A percentile compares a stretch with the other conserved stretches of the same genome.
Conservation (phyloP, 2,888 invertebrate species). For the Trichogramma evanescens region DNA sequence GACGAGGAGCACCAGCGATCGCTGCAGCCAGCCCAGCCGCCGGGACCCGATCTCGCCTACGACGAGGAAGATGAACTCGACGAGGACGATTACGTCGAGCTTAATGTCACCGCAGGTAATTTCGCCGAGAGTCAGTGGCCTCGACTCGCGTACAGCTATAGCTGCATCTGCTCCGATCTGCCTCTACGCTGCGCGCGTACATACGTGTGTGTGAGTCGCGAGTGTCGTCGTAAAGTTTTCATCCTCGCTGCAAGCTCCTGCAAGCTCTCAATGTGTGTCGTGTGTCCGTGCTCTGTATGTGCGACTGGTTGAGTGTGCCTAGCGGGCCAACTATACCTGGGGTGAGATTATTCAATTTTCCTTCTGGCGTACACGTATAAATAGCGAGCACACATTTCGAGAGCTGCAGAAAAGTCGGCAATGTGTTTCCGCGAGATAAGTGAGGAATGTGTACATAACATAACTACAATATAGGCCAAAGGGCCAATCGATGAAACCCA, state of each 20-base stretch:
- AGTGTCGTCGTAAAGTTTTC: background rate
- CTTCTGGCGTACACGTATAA: no score
- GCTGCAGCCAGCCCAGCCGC: constrained; percentile 23
- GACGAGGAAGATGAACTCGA: constrained; percentile 42
- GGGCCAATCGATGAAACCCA: no score
- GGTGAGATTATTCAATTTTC: no score
- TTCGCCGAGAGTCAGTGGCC: background rate
- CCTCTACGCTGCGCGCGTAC: background rate
- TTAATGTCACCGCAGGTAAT: constrained; percentile 46
- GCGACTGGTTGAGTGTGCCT: no score
- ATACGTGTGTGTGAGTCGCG: background rate
- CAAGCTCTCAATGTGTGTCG: background rate
- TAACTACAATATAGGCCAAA: no score
- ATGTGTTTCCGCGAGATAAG: no score
- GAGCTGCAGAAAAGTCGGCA: no score
- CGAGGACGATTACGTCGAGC: constrained; percentile 41
- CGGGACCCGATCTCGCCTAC: constrained; percentile 30
- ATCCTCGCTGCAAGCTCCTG: no score
- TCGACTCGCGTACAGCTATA: background rate
- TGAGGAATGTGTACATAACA: no score
- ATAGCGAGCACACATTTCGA: no score
- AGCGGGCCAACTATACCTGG: no score
- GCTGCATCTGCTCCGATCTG: background rate
- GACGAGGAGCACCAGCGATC: constrained; percentile 21
- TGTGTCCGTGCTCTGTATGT: background rate